Conservation (phyloP, 2,888 invertebrate species). For the Oegoconia quadripuncta region DNA sequence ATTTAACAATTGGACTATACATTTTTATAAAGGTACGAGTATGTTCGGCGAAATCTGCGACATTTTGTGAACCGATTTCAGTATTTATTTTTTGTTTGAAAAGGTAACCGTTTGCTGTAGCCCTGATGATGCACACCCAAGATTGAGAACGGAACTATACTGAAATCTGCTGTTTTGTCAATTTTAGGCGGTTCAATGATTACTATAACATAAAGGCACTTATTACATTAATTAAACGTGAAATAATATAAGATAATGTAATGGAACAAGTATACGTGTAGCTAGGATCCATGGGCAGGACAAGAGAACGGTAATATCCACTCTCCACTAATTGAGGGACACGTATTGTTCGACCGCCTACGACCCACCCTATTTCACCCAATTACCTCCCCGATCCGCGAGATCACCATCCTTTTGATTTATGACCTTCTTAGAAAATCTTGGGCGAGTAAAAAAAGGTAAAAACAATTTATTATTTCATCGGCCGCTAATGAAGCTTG, state of each 20-base stretch:
- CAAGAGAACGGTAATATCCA: constrained; percentile 6
- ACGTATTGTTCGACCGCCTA: constrained; percentile 16
- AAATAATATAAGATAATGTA: constrained; percentile 1
- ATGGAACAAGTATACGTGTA: background rate
- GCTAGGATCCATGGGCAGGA: background rate
- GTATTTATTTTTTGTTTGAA: too few relatives aligned
- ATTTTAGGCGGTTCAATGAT: too few relatives aligned
- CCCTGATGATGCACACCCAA: too few relatives aligned
- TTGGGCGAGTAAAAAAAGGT: constrained; percentile 17
- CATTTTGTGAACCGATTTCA: too few relatives aligned
- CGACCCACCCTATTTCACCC: constrained; percentile 8
- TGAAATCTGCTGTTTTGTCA: too few relatives aligned
- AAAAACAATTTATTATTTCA: constrained; percentile 18
- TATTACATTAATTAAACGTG: background rate
- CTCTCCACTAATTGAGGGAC: constrained; percentile 18
- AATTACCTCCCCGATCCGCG: constrained; percentile 20
- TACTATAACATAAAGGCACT: background rate
- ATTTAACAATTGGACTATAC: too few relatives aligned
- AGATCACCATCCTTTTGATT: constrained; percentile 19
- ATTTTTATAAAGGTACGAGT: too few relatives aligned
- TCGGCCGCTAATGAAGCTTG: constrained; percentile 11
- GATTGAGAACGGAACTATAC: too few relatives aligned
- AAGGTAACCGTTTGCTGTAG: too few relatives aligned
- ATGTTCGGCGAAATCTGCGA: too few relatives aligned
- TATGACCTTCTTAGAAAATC: constrained; percentile 25